Conservation (phyloP, 2,797 vertebrate species). For the Sternarchorhynchus goeldii region DNA sequence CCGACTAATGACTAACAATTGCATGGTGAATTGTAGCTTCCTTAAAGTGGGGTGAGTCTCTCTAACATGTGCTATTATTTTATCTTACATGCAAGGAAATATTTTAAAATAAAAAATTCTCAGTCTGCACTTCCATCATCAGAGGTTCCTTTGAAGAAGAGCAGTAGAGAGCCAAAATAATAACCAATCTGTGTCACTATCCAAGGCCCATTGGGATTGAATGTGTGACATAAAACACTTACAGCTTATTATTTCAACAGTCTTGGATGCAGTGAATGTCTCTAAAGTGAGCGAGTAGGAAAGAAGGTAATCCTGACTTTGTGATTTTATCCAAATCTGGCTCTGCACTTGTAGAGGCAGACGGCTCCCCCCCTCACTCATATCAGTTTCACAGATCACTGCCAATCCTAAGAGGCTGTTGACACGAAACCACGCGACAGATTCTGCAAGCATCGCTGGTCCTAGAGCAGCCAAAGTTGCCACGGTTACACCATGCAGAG, state of each 20-base stretch:
- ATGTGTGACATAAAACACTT: background rate
- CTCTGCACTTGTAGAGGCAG: constrained; percentile 22
- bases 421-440: constrained; percentile 26
- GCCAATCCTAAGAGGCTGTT: constrained; percentile 40
- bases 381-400: constrained; percentile 41
- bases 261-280: constrained; percentile 3
- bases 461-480: constrained; percentile 28
- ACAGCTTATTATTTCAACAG: background rate
- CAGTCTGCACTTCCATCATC: too few relatives aligned
- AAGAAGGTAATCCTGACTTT: constrained; percentile 31
- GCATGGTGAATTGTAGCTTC: too few relatives aligned
- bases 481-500: constrained; percentile 15
- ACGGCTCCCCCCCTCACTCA: constrained; percentile 40
- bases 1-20: too few relatives aligned
- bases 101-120: too few relatives aligned
- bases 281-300: background rate
- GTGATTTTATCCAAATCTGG: constrained; percentile 17
- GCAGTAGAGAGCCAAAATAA: background rate
- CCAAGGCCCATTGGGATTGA: background rate
- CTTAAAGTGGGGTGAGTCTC: too few relatives aligned
- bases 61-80: too few relatives aligned
- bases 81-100: too few relatives aligned
- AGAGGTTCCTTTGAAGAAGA: too few relatives aligned
- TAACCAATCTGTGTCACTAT: background rate
- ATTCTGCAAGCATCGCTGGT: constrained; percentile 32